Base-by-base conservation (phyloP, 1,140 invertebrate genomes). In the Scylla paramamosain region DNA sequence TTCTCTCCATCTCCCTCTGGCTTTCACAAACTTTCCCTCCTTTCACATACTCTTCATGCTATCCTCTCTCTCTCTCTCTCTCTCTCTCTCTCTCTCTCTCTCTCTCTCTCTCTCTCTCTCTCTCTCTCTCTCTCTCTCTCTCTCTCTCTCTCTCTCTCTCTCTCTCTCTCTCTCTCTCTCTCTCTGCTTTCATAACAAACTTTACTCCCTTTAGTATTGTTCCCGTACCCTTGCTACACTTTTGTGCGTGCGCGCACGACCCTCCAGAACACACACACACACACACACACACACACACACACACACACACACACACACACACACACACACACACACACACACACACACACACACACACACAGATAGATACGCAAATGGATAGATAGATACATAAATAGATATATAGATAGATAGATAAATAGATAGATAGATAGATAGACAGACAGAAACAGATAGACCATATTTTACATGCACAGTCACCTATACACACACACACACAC, bases 211-310 rank as follows among this genome's bases (percentile, higher is more conserved):
- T 39, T 6, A 39, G 39, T 39, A 39, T 39, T 39, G 39, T 39
- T 39, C 39, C 39, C 6, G 39, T 39, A 39, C 39, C 39, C 39
- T 39, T 39, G 39, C 39, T 39, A 39, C 6, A 39, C 39, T 39
- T 39, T 39, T 39, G 6, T 2, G 39, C 39, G 39, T n/a, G n/a
- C n/a, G n/a, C n/a, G n/a, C n/a, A n/a, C n/a, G n/a, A n/a, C n/a
- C n/a, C n/a, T 39, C 39, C 39, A 39, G 39, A 39, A 39, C 39
- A 25, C 28, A 25, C 28, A 25, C 16, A 91, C 89, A 91, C 89
- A 45, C 89, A 91, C 89, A 91, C 89, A 91, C 89, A 91, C 89
- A 91, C 89, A 91, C 89, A 91, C 89, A 91, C 89, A 91, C 89
- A 91, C 89, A 91, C 48, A 59, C 45, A 91, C 89, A 91, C 89